Evolutionary conservation across 2,888 invertebrate genomes (phyloP), one percentile per base, ranked within the genome.

Genomic region (Chalcis sispes): DNA sequence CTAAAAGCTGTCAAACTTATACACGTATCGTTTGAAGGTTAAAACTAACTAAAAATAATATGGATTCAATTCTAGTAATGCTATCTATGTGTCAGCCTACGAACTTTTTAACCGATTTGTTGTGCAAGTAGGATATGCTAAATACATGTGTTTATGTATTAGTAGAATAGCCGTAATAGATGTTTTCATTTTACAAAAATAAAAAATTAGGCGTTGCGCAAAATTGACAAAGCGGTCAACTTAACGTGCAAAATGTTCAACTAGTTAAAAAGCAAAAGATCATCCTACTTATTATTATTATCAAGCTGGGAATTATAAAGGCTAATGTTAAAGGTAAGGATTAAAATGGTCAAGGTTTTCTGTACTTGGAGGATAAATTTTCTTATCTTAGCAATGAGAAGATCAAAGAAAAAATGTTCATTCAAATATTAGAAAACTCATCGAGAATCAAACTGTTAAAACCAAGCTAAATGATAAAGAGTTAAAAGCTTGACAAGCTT

Each of bases 351-450:
- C n/a, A 29, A 42, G 40, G 29, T 25, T 25, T 40, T 58, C 20
- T 50, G 40, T 20, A 27, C 7, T 52, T 72, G n/a, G 50, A n/a
- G 23, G 2, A 69, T 23, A 48, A 70, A 46, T 48, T 70, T 65
- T 13, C 50, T 23, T 58, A 65, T 27, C 40, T 59, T 48, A 48
- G 25, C 13, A 69, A 58, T 1, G 23, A 25, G 7, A 69, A 58
- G 27, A 23, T 58, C 25, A 69, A 46, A 40, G 15, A 69, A 29
- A 80, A 79, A 29, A 69, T 81, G 29, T 79, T 80, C 64, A 77
- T 74, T 73, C 80, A 20, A 72, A 81, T 58, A 82, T 80, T n/a
- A 56, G 81, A 56, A 72, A 75, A 72, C 75, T 82, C 10, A 75
- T 79, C 46, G 78, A 67, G 62, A 79, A 80, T 75, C 29, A 25